These are phyloP conservation scores for Riparia riparia DNA, from an alignment of 2,113 vertebrate genomes.

Conservation along the genomic window DNA sequence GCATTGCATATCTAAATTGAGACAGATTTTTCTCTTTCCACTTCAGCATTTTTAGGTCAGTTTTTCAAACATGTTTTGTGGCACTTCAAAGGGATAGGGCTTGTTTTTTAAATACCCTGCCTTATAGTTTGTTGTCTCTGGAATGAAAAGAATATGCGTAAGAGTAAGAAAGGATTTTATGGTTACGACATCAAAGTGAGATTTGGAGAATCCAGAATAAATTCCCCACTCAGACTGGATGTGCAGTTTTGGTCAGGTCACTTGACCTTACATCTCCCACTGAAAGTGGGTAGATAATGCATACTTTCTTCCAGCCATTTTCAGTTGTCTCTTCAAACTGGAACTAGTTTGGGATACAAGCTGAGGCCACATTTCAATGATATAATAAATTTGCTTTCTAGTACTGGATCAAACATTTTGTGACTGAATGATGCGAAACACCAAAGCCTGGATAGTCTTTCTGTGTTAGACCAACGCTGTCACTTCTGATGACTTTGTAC, in stretches of 20 bases:
- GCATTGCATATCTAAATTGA: neutral
- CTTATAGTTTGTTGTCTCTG: neutral
- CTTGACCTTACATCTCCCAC: conserved; percentile 34
- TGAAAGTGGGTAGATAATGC: neutral
- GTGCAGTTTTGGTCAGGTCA: neutral
- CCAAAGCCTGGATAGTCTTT: neutral
- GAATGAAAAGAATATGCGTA: conserved; percentile 7
- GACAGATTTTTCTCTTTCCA: neutral
- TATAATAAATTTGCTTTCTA: neutral
- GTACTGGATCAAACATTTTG: neutral
- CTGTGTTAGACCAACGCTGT: neutral
- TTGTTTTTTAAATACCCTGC: conserved; percentile 9
- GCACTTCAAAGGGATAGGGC: conserved; percentile 25
- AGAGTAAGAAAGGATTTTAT: conserved; percentile 2
- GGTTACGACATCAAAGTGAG: conserved; percentile 55
- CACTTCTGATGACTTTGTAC: conserved; percentile 25
- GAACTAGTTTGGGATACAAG: neutral
- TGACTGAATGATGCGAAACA: neutral
- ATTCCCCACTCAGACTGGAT: neutral
- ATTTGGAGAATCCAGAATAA: conserved; percentile 54
- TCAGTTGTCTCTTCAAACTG: neutral
- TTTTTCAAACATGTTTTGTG: conserved; percentile 18
- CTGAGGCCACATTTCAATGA: neutral
- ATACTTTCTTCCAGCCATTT: conserved; percentile 7
- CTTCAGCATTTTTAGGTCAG: conserved; percentile 1